Percentiles rank a stretch among this genome's conserved stretches.
These are phyloP conservation scores for Aphrophora alni DNA, from an alignment of 2,888 invertebrate species.

Conservation along the genomic window DNA sequence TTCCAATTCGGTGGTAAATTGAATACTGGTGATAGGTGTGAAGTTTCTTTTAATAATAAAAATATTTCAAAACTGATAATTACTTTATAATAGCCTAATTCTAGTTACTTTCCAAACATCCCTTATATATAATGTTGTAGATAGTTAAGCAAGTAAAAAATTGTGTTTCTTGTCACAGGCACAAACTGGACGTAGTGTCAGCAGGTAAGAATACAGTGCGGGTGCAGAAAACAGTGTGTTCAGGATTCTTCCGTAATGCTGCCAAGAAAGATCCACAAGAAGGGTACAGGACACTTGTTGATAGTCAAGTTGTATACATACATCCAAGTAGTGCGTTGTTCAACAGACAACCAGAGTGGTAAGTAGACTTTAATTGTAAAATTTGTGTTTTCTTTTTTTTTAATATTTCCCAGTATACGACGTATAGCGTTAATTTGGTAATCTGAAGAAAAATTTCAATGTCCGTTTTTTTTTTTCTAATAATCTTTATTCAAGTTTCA, in stretches of 20 bases:
- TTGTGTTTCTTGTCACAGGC: no score
- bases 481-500: background rate
- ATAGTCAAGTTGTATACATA: conserved; percentile 98
- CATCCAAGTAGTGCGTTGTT: conserved; percentile 98
- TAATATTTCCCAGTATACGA: conserved; percentile 9
- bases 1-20: no score
- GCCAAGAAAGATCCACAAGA: conserved; percentile 99
- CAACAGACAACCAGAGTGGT: conserved; percentile 98
- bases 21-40: no score
- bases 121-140: no score
- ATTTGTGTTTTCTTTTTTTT: conserved; percentile 10
- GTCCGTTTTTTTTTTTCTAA: background rate
- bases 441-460: background rate
- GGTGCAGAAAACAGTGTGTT: conserved; percentile 97
- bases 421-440: background rate
- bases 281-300: conserved; percentile 95
- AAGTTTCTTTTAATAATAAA: no score
- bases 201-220: conserved; percentile 95
- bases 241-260: conserved; percentile 98
- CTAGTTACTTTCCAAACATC: no score
- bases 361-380: conserved; percentile 52
- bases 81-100: no score
- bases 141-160: no score
- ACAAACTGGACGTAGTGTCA: conserved; percentile 95
- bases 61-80: no score